These are phyloP conservation scores for Clarias batrachus DNA, from an alignment of 2,113 vertebrate species.

Conservation along the genomic window DNA sequence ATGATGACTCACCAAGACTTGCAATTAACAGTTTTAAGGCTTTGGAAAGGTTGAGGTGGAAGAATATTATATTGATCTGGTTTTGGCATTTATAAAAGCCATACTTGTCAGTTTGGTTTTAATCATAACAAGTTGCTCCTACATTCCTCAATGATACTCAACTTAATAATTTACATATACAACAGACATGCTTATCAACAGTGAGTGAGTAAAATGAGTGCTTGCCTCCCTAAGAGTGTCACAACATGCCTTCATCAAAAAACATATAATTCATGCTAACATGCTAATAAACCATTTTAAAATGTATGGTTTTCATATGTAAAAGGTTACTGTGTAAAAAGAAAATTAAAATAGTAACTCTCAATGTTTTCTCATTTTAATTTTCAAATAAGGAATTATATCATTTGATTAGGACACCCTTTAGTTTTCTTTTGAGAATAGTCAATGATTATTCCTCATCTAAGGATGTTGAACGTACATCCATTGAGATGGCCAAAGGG, in stretches of 20 bases:
- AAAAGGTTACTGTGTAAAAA: no score
- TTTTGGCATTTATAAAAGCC: slow-evolving; percentile 1
- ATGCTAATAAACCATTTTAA: no score
- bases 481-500: neutral
- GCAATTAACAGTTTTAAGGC: neutral
- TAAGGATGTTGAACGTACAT: neutral
- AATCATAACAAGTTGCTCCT: neutral
- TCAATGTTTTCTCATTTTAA: neutral
- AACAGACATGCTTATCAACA: neutral
- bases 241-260: neutral
- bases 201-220: neutral
- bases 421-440: neutral
- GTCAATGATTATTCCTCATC: neutral
- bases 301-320: neutral
- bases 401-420: neutral
- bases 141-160: neutral
- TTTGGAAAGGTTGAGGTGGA: neutral
- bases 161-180: neutral
- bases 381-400: neutral
- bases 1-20: neutral
- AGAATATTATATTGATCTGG: neutral
- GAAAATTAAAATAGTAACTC: neutral
- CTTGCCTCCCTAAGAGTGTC: neutral
- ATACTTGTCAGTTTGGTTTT: neutral
- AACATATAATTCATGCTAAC: neutral